Evolutionary conservation across 1,140 invertebrate species (phyloP).

Genomic region (Ptiloglossa arizonensis): DNA sequence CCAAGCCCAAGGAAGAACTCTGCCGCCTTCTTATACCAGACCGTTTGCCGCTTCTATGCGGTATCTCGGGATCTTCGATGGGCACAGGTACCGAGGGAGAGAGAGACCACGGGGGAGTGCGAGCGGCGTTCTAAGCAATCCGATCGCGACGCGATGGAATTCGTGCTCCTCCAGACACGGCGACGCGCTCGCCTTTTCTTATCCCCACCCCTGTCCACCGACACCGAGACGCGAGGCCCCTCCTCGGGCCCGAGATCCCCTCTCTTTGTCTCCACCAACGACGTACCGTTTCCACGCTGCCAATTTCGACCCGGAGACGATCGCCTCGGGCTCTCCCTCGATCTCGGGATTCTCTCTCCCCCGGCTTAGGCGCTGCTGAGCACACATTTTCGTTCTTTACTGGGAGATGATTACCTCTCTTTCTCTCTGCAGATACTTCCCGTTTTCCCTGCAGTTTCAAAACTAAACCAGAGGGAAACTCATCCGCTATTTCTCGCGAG

Average conservation of each 20-base stretch:
- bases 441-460: not conserved
- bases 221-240: not conserved
- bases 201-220: constrained; percentile 25
- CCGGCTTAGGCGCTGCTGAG: too few relatives aligned
- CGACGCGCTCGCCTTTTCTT: constrained; percentile 52
- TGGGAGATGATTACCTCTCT: too few relatives aligned
- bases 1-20: constrained; percentile 51
- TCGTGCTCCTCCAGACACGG: constrained; percentile 57
- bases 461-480: too few relatives aligned
- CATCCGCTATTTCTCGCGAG: too few relatives aligned
- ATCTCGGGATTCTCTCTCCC: too few relatives aligned
- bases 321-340: too few relatives aligned
- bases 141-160: constrained; percentile 70
- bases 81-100: constrained; percentile 20
- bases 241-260: not conserved
- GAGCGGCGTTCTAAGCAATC: constrained; percentile 66
- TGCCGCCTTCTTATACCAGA: constrained; percentile 55
- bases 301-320: constrained; percentile 43
- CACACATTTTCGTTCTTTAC: too few relatives aligned
- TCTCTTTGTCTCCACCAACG: constrained; percentile 33
- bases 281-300: constrained; percentile 19
- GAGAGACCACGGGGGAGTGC: constrained; percentile 57
- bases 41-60: constrained; percentile 65
- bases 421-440: not conserved
- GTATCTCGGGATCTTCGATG: constrained; percentile 68